Evolutionary conservation across 2,888 invertebrate species (phyloP).

Genomic region (Amiota communis): DNA sequence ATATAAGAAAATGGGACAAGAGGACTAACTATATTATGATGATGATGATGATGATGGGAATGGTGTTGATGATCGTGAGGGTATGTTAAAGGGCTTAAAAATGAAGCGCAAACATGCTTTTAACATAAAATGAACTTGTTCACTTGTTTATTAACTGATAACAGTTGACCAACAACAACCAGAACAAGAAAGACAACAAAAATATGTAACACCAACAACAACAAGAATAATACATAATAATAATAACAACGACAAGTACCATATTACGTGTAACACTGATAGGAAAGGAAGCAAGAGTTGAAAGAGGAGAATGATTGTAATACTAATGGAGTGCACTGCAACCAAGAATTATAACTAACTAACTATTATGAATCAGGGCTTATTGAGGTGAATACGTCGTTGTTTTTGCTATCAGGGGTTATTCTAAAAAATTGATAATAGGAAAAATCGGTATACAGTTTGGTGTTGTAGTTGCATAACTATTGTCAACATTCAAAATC

Average conservation of each 20-base stretch:
- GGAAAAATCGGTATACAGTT: too few species aligned
- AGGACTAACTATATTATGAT: too few species aligned
- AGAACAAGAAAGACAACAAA: neutral
- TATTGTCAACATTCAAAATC: too few species aligned
- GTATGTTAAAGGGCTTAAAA: constrained; percentile 20
- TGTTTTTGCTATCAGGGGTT: too few species aligned
- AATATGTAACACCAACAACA: too few species aligned
- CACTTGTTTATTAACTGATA: constrained; percentile 67
- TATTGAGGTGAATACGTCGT: too few species aligned
- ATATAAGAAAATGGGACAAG: neutral
- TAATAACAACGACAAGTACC: neutral
- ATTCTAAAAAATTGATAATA: too few species aligned
- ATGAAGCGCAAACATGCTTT: constrained; percentile 53
- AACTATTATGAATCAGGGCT: too few species aligned
- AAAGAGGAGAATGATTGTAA: neutral
- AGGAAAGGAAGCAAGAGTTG: neutral
- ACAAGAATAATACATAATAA: too few species aligned
- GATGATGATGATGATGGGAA: neutral
- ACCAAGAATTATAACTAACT: too few species aligned
- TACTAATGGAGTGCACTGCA: too few species aligned
- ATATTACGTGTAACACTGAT: neutral
- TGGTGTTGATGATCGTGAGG: neutral
- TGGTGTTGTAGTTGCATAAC: too few species aligned
- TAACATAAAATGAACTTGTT: constrained; percentile 65
- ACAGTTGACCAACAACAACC: constrained; percentile 62